These are phyloP conservation scores for Allygus modestus DNA, from an alignment of 2,888 invertebrate genomes.

Conservation along the genomic window DNA sequence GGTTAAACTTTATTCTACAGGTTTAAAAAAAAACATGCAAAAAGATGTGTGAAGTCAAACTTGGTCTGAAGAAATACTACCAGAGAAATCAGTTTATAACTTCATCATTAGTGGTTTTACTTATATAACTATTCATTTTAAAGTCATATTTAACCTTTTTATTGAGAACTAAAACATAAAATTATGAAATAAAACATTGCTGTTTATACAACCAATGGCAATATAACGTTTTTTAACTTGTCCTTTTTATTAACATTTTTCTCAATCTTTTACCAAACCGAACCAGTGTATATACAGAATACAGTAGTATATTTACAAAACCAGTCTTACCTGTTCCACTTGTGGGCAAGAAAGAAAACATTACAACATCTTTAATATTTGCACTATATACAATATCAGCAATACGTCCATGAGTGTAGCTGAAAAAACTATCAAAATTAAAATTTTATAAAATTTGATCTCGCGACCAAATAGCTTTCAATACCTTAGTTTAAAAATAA, in stretches of 20 bases:
- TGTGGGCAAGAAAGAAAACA: constrained; percentile 4
- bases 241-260: no score
- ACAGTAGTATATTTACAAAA: constrained; percentile 29
- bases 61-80: neutral
- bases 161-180: no score
- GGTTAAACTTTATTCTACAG: neutral
- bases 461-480: no score
- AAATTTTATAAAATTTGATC: no score
- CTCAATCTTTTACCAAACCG: neutral
- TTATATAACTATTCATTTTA: no score
- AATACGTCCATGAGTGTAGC: no score
- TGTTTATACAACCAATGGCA: no score
- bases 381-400: neutral
- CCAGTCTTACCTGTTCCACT: constrained; percentile 7
- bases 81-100: neutral
- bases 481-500: no score
- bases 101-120: neutral
- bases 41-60: neutral
- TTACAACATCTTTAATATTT: neutral
- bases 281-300: constrained; percentile 11
- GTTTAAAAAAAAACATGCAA: constrained; percentile 19
- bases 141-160: no score
- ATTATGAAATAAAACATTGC: no score
- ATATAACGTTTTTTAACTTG: no score
- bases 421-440: no score